These are phyloP conservation scores for Gerris buenoi DNA, from an alignment of 1,140 invertebrate genomes.

Conservation along the genomic window DNA sequence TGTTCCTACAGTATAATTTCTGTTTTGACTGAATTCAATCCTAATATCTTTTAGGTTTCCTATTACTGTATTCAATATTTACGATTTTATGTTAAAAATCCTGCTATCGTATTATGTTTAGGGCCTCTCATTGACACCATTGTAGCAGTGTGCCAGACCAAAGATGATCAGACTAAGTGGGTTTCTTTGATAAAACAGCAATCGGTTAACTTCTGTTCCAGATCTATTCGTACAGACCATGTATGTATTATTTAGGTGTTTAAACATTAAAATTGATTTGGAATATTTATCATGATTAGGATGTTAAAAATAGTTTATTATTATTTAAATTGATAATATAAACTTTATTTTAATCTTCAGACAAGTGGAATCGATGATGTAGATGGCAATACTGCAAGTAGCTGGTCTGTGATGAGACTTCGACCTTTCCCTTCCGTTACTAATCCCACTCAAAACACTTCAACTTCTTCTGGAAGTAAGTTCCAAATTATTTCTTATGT, in stretches of 20 bases:
- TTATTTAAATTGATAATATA: no score
- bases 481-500: no score
- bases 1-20: no score
- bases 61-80: constrained; percentile 4
- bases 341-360: no score
- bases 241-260: no score
- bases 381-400: not conserved
- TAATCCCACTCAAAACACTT: constrained; percentile 41
- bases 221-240: no score
- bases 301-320: no score
- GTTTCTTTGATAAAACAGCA: constrained; percentile 57
- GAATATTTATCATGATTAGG: no score
- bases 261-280: no score
- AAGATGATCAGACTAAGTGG: constrained; percentile 73
- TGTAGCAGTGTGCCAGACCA: constrained; percentile 67
- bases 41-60: not conserved
- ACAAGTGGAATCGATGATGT: no score
- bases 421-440: constrained; percentile 60
- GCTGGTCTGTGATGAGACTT: constrained; percentile 60
- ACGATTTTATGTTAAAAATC: not conserved
- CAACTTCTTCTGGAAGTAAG: not conserved
- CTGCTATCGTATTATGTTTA: constrained; percentile 28
- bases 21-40: no score
- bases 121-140: constrained; percentile 82
- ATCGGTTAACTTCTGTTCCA: constrained; percentile 34